A percentile compares a stretch with the other conserved stretches of the same genome.
These are phyloP conservation scores for Andricus quercusramuli DNA, from an alignment of 2,888 invertebrate genomes.

Conservation along the genomic window DNA sequence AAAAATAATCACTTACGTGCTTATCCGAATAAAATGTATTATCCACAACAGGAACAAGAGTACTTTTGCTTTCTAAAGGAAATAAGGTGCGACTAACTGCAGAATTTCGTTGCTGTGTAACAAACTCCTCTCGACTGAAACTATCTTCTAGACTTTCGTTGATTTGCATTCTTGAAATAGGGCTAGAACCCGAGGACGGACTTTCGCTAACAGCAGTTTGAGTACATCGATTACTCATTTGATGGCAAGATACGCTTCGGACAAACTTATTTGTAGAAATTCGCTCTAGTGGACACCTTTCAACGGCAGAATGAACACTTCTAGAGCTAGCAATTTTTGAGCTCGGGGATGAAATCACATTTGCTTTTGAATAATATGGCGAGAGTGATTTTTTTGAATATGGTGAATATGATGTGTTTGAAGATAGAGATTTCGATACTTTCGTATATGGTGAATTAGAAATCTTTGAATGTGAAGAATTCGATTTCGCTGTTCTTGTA, in stretches of 20 bases:
- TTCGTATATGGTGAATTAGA: not conserved
- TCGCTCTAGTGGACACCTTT: not conserved
- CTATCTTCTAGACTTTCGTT: constrained; percentile 32
- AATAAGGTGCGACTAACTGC: constrained; percentile 71
- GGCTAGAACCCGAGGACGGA: not conserved
- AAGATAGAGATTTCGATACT: not conserved
- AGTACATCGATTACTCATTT: not conserved
- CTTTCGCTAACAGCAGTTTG: not conserved
- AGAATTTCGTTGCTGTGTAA: constrained; percentile 54
- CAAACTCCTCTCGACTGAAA: not conserved
- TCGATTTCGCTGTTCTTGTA: not conserved
- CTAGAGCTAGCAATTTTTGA: not conserved
- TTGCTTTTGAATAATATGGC: not conserved
- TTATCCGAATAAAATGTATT: constrained; percentile 64
- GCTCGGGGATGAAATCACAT: not conserved
- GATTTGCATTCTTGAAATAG: not conserved
- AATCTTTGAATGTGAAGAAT: not conserved
- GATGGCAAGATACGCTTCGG: not conserved
- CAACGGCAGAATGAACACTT: not conserved
- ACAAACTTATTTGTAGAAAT: not conserved
- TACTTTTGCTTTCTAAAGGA: constrained; percentile 66
- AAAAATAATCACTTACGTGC: constrained; percentile 66
- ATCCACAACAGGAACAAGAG: constrained; percentile 64
- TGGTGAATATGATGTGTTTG: not conserved
- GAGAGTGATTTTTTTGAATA: not conserved